A percentile compares a stretch with the other conserved stretches of the same genome.
phyloP scores from a whole-genome alignment of 1,140 invertebrate species.

The Tachypleus tridentatus region DNA sequence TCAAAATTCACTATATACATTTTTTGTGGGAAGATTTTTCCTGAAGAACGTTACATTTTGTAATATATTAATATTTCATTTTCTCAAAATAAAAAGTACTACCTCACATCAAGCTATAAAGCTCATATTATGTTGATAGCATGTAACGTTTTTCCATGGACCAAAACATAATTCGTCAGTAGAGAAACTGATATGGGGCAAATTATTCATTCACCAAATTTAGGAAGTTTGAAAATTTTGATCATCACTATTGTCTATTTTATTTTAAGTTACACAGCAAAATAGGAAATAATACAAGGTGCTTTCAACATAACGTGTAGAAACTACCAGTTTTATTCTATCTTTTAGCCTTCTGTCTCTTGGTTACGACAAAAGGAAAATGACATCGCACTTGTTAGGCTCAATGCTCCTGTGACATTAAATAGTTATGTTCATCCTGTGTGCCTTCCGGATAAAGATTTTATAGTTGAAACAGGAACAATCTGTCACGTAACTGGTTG shows the following conservation, averaged over 20 bases:
- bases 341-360: conserved; percentile 1
- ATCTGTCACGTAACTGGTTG: conserved; percentile 18
- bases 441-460: conserved; percentile 26
- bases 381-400: conserved; percentile 49
- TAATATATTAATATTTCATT: too few relatives aligned
- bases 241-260: too few relatives aligned
- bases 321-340: neutral
- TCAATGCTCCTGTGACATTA: conserved; percentile 41
- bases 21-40: neutral
- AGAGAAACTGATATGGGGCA: too few relatives aligned
- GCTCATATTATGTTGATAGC: too few relatives aligned
- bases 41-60: too few relatives aligned
- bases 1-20: neutral
- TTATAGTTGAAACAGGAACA: conserved; percentile 16
- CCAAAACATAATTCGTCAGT: too few relatives aligned
- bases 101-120: too few relatives aligned
- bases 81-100: too few relatives aligned
- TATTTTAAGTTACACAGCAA: too few relatives aligned
- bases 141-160: too few relatives aligned
- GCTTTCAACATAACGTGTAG: neutral
- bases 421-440: conserved; percentile 37
- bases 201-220: too few relatives aligned
- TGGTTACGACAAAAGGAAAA: conserved; percentile 28
- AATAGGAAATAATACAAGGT: neutral
- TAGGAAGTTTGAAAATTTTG: too few relatives aligned